Base-by-base conservation (phyloP, 2,888 invertebrate genomes). In the Amblyteles armatorius region DNA sequence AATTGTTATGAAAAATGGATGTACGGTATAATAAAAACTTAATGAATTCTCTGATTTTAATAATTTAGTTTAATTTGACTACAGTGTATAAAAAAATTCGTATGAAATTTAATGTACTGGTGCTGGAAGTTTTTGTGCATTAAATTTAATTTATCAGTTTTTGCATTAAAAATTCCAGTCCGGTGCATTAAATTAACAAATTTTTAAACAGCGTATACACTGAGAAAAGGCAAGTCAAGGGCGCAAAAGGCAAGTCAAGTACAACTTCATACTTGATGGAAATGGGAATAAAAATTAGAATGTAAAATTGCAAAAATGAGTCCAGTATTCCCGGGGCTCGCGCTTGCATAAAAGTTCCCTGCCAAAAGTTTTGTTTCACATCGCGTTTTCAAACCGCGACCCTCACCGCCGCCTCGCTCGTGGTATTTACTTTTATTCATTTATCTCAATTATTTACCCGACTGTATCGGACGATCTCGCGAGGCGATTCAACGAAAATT, bases 351-450 rank as follows among this genome's bases (percentile, higher is more conserved):
- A 7, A 33, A 71, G n/a, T 50, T 71, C 22, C 22, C 69, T 13
- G 44, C 57, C 57, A 13, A 55, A 22, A 26, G 50, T 81, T 63
- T 67, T 52, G 76, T 19, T 77, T 48, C 36, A 68, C 40, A 77
- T 84, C 55, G 82, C 48, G 82, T 40, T 33, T 73, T 52, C 29
- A 29, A 55, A 82, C 82, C 52, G 76, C 79, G 63, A 72, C 76
- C 82, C 71, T 50, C 71, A 65, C 65, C 76, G 65, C 50, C 65
- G 26, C 40, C 36, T 52, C 55, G 50, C 52, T 77, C 52, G 65
- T 77, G 65, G 50, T 50, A 76, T 67, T 55, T 16, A 29, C 16
- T 29, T 26, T 3, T 33, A 29, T 63, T n/a, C 0, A 16, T n/a
- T 33, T 63, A 29, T 63, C 29, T 33, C 63, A 63, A 55, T 26